Evolutionary conservation across 2,113 vertebrate species (phyloP), one percentile per base, ranked within the genome.

Genomic region (Lutjanus erythropterus): DNA sequence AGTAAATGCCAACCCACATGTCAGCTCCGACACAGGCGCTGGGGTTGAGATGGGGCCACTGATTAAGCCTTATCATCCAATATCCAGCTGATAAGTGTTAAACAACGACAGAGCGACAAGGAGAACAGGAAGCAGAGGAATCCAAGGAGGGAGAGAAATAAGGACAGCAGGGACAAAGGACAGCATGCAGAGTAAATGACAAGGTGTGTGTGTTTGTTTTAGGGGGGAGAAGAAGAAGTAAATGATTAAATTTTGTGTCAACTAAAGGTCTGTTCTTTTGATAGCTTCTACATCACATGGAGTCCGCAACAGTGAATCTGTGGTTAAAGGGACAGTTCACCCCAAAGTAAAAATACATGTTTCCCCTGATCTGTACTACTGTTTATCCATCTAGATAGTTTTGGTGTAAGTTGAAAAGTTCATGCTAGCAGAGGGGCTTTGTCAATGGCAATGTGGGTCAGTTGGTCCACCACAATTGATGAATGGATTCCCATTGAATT

Each of bases 1-100:
- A 25, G 75, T 67, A 91, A 93, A 87, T 86, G 86, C 76, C 83
- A 82, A 41, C 71, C 79, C 73, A 68, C 73, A 61, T 74, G 74
- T 71, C 78, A 71, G 72, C 3, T 23, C 59, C 61, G 73, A 81
- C 77, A 41, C 67, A 19, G 56, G 56, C 65, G 16, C 53, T 4
- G 59, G 60, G 85, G 72, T 65, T 23, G 71, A 79, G 80, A 49
- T 15, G 25, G 15, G 29, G 53, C 58, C 14, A 6, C 56, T 81
- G 85, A 86, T 82, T 70, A 71, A 9, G 12, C 11, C 62, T 83
- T 59, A 81, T 77, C 62, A 62, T 76, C 46, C 64, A 80, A 85
- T 73, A 83, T 86, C 71, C 52, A 19, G 23, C 50, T 60, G 65
- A 31, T 82, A 47, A 75, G 67, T 67, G 66, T 68, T 71, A 33